phyloP scores from a whole-genome alignment of 2,888 invertebrate species.

The Lydus trimaculatus region DNA sequence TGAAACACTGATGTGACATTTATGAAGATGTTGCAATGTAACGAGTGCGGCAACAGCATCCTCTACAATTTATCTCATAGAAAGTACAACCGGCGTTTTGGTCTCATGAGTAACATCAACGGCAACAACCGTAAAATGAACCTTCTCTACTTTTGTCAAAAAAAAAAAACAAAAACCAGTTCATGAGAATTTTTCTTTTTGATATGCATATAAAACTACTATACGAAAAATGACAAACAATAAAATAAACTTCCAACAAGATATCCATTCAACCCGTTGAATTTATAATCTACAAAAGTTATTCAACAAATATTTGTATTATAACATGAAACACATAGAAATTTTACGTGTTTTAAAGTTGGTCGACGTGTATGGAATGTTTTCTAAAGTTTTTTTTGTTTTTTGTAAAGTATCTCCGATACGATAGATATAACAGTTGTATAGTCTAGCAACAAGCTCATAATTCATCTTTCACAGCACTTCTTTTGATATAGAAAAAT shows the following conservation, averaged over 20 bases:
- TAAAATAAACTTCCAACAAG: not conserved
- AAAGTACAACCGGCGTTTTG: conserved; percentile 2
- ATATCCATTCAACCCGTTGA: not conserved
- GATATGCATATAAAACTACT: not conserved
- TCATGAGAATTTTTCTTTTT: not conserved
- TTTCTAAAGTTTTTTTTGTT: not conserved
- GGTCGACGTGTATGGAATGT: not conserved
- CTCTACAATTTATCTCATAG: conserved; percentile 3
- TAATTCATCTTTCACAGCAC: conserved; percentile 26
- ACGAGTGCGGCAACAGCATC: conserved; percentile 8
- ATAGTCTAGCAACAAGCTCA: conserved; percentile 30
- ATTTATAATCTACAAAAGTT: conserved; percentile 10
- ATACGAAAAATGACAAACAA: not conserved
- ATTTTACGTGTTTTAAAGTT: conserved; percentile 8
- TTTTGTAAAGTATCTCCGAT: not conserved
- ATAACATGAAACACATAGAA: not conserved
- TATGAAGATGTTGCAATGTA: conserved; percentile 8
- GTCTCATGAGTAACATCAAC: not conserved
- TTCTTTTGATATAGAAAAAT: conserved; percentile 21
- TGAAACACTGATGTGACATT: not conserved
- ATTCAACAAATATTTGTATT: conserved; percentile 1
- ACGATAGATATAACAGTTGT: not conserved
- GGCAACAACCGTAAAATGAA: conserved; percentile 15
- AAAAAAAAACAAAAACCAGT: not conserved
- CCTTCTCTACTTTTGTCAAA: not conserved